phyloP scores from a whole-genome alignment of 2,888 invertebrate genomes.

The Caenorhabditis sp. region DNA sequence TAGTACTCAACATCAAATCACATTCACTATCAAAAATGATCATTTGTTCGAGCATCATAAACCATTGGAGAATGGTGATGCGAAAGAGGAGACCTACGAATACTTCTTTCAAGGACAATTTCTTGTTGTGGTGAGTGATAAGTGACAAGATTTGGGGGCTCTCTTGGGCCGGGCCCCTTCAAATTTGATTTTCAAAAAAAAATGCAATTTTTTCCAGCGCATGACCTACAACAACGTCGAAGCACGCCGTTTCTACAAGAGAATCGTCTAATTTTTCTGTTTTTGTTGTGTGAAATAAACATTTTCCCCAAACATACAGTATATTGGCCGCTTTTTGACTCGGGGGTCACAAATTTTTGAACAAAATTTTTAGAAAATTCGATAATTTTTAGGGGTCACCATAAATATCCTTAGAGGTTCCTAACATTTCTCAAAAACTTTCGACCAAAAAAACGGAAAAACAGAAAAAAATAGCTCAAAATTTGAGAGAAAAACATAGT shows the following conservation, averaged over 20 bases:
- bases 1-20: conserved; percentile 61
- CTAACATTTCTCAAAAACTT: no score
- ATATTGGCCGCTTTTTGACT: no score
- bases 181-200: not conserved
- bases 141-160: not conserved
- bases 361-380: no score
- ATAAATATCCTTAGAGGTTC: no score
- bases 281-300: no score
- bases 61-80: conserved; percentile 50
- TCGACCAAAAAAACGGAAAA: no score
- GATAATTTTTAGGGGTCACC: no score
- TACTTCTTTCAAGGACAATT: conserved; percentile 58
- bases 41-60: conserved; percentile 57
- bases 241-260: conserved; percentile 65
- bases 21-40: conserved; percentile 52
- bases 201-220: conserved; percentile 40
- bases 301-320: not conserved
- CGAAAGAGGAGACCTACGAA: conserved; percentile 67
- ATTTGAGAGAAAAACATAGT: no score
- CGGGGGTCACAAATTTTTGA: no score
- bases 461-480: no score
- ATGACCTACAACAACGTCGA: conserved; percentile 62
- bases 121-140: conserved; percentile 5
- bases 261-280: conserved; percentile 11
- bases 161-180: not conserved